phyloP scores from a whole-genome alignment of 2,113 vertebrate species.

The Drymodes brunneopygia region DNA sequence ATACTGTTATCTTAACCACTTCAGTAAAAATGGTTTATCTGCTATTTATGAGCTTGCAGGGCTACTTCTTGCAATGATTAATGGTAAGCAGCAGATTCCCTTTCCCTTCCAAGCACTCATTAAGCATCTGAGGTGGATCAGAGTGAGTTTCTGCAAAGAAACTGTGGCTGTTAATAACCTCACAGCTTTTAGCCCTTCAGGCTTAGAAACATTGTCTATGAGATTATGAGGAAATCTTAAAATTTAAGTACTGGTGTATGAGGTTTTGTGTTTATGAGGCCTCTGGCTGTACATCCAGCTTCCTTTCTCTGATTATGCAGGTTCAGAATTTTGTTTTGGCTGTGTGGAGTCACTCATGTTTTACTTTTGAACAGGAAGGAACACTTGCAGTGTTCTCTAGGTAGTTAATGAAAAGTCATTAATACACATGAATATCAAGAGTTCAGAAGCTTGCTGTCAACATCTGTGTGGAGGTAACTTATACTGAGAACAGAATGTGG shows the following conservation, averaged over 20 bases:
- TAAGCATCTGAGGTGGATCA: background rate
- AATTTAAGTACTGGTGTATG: background rate
- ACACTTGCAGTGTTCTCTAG: background rate
- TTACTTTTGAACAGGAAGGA: background rate
- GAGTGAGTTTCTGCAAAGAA: background rate
- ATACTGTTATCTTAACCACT: background rate
- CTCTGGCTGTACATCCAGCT: background rate
- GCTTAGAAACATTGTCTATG: background rate
- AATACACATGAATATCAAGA: background rate
- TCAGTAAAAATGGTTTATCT: background rate
- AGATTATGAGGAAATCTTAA: background rate
- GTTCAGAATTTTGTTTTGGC: background rate
- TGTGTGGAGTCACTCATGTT: background rate
- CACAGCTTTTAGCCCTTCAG: background rate
- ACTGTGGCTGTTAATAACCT: background rate
- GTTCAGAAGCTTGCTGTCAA: background rate
- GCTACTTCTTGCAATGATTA: background rate
- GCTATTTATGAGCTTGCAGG: background rate
- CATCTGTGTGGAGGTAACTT: background rate
- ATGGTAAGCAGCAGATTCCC: background rate
- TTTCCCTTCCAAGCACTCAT: background rate
- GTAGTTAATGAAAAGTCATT: background rate
- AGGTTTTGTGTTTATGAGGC: background rate
- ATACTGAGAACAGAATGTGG: background rate
- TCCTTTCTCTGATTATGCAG: background rate